Conservation (phyloP, 2,113 vertebrate genomes). For the Suricata suricatta region DNA sequence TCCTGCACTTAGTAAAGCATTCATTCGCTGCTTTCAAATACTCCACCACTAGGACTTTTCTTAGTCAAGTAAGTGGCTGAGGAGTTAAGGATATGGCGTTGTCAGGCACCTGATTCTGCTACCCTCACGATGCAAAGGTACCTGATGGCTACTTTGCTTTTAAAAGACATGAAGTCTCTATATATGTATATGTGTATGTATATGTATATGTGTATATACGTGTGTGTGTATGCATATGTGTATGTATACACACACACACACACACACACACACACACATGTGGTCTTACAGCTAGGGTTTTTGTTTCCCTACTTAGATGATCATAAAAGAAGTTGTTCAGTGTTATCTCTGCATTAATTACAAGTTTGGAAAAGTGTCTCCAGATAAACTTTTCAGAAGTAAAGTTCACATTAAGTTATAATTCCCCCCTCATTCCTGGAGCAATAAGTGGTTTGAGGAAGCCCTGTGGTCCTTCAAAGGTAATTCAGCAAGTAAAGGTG, state of each 20-base stretch:
- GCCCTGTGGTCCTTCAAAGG: neutral
- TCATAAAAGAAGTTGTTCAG: neutral
- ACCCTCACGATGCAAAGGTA: conserved; percentile 9
- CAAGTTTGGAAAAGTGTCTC: conserved; percentile 52
- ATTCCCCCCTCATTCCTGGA: conserved; percentile 38
- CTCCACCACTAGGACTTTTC: conserved; percentile 40
- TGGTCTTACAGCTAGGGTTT: neutral
- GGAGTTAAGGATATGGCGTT: conserved; percentile 58
- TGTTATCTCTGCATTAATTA: conserved; percentile 27
- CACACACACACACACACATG: neutral
- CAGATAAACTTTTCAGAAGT: conserved; percentile 49
- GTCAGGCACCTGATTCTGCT: conserved; percentile 62
- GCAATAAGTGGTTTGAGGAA: conserved; percentile 1
- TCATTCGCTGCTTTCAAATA: conserved; percentile 65
- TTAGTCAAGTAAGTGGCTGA: conserved; percentile 62
- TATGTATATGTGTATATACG: too few species aligned
- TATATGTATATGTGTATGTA: too few species aligned
- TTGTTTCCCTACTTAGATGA: neutral
- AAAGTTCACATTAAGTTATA: neutral
- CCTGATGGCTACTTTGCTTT: conserved; percentile 35
- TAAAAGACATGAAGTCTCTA: conserved; percentile 60
- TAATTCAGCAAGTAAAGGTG: conserved; percentile 27
- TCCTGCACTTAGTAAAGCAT: conserved; percentile 53
- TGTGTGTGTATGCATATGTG: too few species aligned
- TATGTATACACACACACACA: neutral